Conservation (phyloP, 2,797 vertebrate species). For the Typhlichthys eigenmanni region DNA sequence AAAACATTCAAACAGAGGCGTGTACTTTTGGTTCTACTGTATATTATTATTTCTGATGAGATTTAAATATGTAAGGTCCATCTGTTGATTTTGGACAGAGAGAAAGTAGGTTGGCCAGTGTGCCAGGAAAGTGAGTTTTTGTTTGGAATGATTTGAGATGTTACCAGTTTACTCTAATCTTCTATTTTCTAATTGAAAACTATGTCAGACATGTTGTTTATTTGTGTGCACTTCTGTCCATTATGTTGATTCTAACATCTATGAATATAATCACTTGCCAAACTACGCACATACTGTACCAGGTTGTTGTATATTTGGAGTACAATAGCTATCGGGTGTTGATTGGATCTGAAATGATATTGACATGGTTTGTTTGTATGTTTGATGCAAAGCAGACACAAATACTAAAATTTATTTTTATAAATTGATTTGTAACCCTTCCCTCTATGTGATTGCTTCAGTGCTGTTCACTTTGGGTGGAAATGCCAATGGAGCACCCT, state of each 20-base stretch:
- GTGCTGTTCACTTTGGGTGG: slow-evolving; percentile 95
- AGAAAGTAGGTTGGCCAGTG: slow-evolving; percentile 55
- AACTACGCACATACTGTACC: slow-evolving; percentile 47
- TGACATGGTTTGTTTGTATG: not conserved
- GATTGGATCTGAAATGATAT: not conserved
- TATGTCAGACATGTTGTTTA: slow-evolving; percentile 65
- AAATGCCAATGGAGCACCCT: slow-evolving; percentile 89
- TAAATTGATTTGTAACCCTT: not conserved
- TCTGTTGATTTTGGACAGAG: slow-evolving; percentile 52
- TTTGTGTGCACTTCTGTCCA: slow-evolving; percentile 61
- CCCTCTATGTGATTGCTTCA: slow-evolving; percentile 52
- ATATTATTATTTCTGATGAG: slow-evolving; percentile 19
- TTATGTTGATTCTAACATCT: slow-evolving; percentile 50
- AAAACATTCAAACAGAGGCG: not conserved
- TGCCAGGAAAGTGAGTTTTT: slow-evolving; percentile 59
- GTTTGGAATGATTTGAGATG: slow-evolving; percentile 50
- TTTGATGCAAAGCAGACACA: not conserved
- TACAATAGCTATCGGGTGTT: slow-evolving; percentile 22
- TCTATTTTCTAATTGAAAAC: slow-evolving; percentile 48
- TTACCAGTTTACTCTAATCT: slow-evolving; percentile 52
- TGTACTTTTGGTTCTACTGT: slow-evolving; percentile 9
- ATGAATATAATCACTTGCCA: slow-evolving; percentile 34
- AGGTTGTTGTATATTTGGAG: slow-evolving; percentile 46
- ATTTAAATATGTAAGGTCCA: slow-evolving; percentile 35
- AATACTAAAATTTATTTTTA: not conserved